These are phyloP conservation scores for Spheniscus mendiculus DNA, from an alignment of 2,113 vertebrate species.

Conservation along the genomic window DNA sequence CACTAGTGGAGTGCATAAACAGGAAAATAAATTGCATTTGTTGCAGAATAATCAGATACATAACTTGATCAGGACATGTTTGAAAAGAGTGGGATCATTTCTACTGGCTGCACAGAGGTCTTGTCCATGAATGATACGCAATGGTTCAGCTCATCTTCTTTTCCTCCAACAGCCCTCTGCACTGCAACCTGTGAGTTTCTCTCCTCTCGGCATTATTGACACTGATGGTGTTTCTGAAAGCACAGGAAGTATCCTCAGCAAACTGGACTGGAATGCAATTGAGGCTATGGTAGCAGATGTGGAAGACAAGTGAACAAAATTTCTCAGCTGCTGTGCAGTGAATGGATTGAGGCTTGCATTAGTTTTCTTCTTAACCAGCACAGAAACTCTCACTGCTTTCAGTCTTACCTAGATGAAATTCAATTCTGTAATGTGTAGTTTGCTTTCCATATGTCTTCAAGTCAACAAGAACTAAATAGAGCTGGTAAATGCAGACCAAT, in stretches of 20 bases:
- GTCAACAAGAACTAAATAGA: neutral
- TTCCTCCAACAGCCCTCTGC: slow-evolving; percentile 7
- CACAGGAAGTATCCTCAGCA: slow-evolving; percentile 84
- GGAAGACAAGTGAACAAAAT: slow-evolving; percentile 47
- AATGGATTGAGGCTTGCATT: neutral
- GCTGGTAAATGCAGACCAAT: neutral
- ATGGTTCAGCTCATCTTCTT: neutral
- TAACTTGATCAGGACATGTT: neutral
- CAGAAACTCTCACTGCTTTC: neutral
- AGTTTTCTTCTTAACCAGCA: neutral
- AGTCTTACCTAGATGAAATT: neutral
- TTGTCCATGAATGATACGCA: neutral
- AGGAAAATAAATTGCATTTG: neutral
- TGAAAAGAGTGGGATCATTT: neutral
- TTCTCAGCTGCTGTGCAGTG: neutral
- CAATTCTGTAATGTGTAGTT: neutral
- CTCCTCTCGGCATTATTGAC: neutral
- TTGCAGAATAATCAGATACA: neutral
- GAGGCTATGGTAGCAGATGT: slow-evolving; percentile 84
- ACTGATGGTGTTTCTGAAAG: slow-evolving; percentile 79
- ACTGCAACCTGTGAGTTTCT: neutral
- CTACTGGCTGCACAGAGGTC: neutral
- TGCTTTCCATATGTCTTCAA: neutral
- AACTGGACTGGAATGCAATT: slow-evolving; percentile 89
- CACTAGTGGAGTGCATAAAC: neutral